Conservation (phyloP, 2,113 vertebrate genomes). For the Pygoscelis adeliae region DNA sequence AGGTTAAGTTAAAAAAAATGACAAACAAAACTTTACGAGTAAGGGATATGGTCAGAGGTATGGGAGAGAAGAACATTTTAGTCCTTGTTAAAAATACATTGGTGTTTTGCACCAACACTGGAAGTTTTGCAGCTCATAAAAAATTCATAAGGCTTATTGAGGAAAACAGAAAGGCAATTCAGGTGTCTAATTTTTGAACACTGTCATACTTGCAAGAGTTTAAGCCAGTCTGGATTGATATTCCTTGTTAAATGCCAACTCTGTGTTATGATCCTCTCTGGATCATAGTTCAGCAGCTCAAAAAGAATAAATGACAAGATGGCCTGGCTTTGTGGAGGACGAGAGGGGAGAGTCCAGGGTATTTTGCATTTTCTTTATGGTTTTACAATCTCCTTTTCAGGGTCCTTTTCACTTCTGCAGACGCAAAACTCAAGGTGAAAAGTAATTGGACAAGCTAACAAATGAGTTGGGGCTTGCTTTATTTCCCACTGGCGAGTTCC, state of each 20-base stretch:
- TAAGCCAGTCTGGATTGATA: constrained; percentile 23
- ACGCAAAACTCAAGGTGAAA: constrained; percentile 71
- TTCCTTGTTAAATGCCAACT: constrained; percentile 24
- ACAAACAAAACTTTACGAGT: neutral
- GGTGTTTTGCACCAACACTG: neutral
- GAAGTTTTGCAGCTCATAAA: constrained; percentile 37
- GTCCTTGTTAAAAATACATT: neutral
- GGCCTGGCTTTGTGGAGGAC: neutral
- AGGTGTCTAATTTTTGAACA: neutral
- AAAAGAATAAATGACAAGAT: neutral
- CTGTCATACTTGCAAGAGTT: neutral
- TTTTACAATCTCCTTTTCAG: constrained; percentile 50
- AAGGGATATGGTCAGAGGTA: neutral
- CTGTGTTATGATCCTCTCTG: neutral
- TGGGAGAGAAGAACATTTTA: neutral
- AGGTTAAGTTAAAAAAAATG: neutral
- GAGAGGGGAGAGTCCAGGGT: neutral
- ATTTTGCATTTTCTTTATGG: neutral
- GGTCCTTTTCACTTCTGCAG: constrained; percentile 61
- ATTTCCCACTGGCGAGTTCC: constrained; percentile 46
- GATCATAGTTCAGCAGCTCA: neutral
- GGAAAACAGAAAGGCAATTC: constrained; percentile 33
- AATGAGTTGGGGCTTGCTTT: constrained; percentile 53
- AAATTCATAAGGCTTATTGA: constrained; percentile 1
- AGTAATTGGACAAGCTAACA: constrained; percentile 71